Evolutionary conservation across 2,797 vertebrate genomes (phyloP), one percentile per base, ranked within the genome.

Genomic region (Typhlichthys eigenmanni): DNA sequence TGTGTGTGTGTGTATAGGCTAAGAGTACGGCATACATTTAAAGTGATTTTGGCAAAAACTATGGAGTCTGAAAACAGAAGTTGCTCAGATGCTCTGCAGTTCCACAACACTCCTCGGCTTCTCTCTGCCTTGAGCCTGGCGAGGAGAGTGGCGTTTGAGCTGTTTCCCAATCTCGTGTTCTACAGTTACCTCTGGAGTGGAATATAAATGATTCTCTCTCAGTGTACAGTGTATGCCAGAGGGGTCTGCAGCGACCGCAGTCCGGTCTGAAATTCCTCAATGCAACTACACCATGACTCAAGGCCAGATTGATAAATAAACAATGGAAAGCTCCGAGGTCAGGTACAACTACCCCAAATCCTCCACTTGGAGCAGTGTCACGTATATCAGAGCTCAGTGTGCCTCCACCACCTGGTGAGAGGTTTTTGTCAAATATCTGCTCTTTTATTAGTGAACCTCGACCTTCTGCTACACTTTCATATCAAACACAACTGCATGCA

Each of bases 161-260:
- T 83, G 91, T 91, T 92, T 92, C 88, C 89, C 90, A 90, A 91
- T 91, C 90, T 90, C 91, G 88, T 91, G 88, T 91, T 92, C 89
- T 85, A 88, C 89, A 90, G 85, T 93, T 90, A 92, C 91, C 90
- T 91, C 91, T 91, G 88, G 91, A 91, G 89, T 85, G 86, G 90
- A 93, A 93, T 92, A 92, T 91, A 91, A 91, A 92, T 91, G 90
- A 93, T 89, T 89, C 85, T 86, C 84, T 88, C 86, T 87, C 82
- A 78, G 83, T 82, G 85, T 88, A 89, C 84, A 87, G 81, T 86
- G 87, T 80, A 88, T 87, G 89, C 90, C 90, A 91, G 89, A 84
- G 85, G 85, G 85, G 85, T 89, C 90, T 83, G 84, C 82, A 91
- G 92, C 88, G 66, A 85, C 84, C 81, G 69, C 74, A 79, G 87